Evolutionary conservation across 2,888 invertebrate genomes (phyloP).

Genomic region (Salticus scenicus): DNA sequence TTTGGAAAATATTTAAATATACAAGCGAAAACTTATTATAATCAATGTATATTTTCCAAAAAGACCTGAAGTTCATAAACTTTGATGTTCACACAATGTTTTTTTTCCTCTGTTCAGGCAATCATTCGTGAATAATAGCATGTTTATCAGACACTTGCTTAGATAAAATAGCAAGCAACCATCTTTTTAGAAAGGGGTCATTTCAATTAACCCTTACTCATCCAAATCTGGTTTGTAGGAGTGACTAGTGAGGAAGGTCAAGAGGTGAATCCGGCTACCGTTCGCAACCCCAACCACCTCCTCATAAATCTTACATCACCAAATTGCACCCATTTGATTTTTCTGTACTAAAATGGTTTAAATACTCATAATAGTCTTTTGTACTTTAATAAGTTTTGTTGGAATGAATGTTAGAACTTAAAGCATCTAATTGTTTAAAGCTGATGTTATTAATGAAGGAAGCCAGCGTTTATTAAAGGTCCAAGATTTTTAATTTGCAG

Average conservation of each 20-base stretch:
- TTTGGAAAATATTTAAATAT: too few relatives aligned
- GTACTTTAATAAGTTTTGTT: background rate
- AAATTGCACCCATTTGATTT: background rate
- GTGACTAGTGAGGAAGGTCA: constrained; percentile 26
- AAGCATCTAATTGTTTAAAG: background rate
- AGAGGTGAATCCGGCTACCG: constrained; percentile 61
- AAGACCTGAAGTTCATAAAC: too few relatives aligned
- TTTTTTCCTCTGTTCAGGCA: too few relatives aligned
- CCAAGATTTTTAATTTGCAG: background rate
- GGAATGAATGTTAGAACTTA: background rate
- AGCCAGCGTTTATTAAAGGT: background rate
- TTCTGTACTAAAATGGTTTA: background rate
- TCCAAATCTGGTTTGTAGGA: constrained; percentile 18
- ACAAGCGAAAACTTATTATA: too few relatives aligned
- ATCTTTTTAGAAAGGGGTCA: background rate
- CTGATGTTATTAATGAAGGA: background rate
- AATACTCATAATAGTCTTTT: constrained; percentile 3
- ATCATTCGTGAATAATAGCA: background rate
- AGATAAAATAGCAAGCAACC: background rate
- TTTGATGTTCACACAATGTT: too few relatives aligned
- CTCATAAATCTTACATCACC: constrained; percentile 46
- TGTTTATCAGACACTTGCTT: background rate
- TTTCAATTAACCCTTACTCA: constrained; percentile 29
- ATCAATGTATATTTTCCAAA: too few relatives aligned
- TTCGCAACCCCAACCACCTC: constrained; percentile 33